Base-by-base conservation (phyloP, 2,888 invertebrate genomes). In the Rugalucina vietnamica region DNA sequence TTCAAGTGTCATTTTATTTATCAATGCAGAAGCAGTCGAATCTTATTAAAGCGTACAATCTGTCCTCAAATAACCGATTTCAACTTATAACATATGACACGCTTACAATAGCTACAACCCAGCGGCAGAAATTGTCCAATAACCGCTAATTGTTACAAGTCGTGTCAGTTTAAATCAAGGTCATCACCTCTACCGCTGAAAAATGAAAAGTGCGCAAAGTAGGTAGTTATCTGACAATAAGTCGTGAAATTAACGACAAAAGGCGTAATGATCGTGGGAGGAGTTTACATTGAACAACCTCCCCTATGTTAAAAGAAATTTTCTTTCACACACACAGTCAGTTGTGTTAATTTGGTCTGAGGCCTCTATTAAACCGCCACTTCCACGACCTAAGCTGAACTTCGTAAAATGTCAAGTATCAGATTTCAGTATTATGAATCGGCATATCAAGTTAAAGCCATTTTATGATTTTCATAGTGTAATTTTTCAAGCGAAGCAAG, bases 391-490 rank as follows among this genome's bases (percentile, higher is more conserved):
- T 60, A 27, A 27, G 2, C 27, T 27, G 21, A 60, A 5, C 60
- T 18, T 60, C 29, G 3, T 3, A 27, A 27, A 60, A 60, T 27
- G 60, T 60, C 60, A 27, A 27, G 29, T 24, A 60, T 60, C 60
- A 29, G 1, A 29, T 60, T 60, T 60, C 60, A 3, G 18, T 60
- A 60, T 60, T 60, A 60, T 60, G 60, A 60, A 60, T 60, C 29
- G 60, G 60, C 29, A 29, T 60, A 60, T 60, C 60, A 21, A 8
- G 60, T 60, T 27, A 60, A 29, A 29, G 4, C 29, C 60, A 60
- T 60, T 60, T 60, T 60, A 60, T 60, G 60, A 60, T 60, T 60
- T 60, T 60, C 60, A 29, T 60, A 60, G 60, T 27, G 60, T 60
- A 60, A 60, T 60, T 60, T 60, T 60, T 60, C 60, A 60, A 60